These are phyloP conservation scores for Anarhynchus alexandrinus DNA, from an alignment of 2,113 vertebrate species.

Conservation along the genomic window DNA sequence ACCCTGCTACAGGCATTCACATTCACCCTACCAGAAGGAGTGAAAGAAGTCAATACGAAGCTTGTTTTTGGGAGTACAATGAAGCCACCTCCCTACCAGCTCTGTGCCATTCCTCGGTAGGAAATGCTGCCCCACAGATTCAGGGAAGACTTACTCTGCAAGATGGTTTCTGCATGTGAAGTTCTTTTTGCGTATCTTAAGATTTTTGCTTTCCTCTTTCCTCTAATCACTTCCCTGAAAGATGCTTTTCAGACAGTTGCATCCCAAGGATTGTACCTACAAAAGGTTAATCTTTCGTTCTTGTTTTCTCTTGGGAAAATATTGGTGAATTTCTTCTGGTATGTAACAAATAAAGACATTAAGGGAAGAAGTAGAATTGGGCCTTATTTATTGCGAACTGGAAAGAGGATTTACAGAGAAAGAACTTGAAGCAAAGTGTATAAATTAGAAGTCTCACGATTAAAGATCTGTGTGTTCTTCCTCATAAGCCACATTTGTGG, in stretches of 20 bases:
- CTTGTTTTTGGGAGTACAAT: conserved; percentile 23
- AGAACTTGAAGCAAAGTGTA: not conserved
- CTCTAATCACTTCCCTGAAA: not conserved
- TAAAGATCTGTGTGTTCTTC: not conserved
- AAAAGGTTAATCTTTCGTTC: not conserved
- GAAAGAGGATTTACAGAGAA: not conserved
- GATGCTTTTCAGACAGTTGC: not conserved
- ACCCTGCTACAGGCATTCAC: conserved; percentile 35
- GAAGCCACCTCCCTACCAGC: conserved; percentile 48
- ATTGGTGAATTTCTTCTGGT: not conserved
- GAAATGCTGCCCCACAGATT: not conserved
- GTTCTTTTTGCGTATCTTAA: not conserved
- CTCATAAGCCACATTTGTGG: not conserved
- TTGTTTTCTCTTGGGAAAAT: not conserved
- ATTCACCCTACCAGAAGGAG: conserved; percentile 45
- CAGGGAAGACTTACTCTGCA: not conserved
- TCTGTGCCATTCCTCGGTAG: conserved; percentile 39
- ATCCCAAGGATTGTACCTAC: not conserved
- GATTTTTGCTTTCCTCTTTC: not conserved
- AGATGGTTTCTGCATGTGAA: not conserved
- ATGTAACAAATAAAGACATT: not conserved
- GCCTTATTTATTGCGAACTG: not conserved
- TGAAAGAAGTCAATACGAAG: conserved; percentile 1
- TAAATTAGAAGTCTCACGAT: not conserved
- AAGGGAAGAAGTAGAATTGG: not conserved